phyloP scores from a whole-genome alignment of 2,797 vertebrate species.

The Chaetophractus vellerosus region DNA sequence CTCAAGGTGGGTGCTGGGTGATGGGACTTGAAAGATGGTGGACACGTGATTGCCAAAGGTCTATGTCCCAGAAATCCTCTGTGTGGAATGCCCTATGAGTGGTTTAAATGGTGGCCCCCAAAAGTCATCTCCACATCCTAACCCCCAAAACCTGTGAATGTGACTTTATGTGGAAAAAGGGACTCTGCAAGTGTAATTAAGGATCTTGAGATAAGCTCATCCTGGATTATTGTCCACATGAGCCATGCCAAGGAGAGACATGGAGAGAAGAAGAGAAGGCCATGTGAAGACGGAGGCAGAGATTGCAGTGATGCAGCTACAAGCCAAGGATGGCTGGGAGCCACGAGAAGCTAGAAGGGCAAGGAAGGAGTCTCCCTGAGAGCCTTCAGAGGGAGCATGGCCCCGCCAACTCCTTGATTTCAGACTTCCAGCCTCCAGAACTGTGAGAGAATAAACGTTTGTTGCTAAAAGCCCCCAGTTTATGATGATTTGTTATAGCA shows the following conservation, averaged over 20 bases:
- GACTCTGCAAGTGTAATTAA: background rate
- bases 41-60: background rate
- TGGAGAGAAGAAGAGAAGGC: background rate
- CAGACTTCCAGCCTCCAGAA: background rate
- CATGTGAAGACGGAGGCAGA: background rate
- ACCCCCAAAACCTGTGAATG: background rate
- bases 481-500: too few species aligned
- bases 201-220: background rate
- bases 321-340: background rate
- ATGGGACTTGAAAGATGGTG: background rate
- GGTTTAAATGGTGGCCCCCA: background rate
- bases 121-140: background rate
- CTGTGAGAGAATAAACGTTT: background rate
- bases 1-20: too few species aligned
- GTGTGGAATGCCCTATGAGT: background rate
- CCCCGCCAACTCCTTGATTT: background rate
- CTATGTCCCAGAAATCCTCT: background rate
- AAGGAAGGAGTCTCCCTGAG: background rate
- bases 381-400: rapidly evolving
- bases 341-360: background rate
- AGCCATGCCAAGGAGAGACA: too few species aligned
- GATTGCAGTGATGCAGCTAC: background rate
- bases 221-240: background rate
- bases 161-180: background rate
- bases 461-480: background rate